These are phyloP conservation scores for Plectrocnemia conspersa DNA, from an alignment of 1,140 invertebrate genomes.

Conservation along the genomic window DNA sequence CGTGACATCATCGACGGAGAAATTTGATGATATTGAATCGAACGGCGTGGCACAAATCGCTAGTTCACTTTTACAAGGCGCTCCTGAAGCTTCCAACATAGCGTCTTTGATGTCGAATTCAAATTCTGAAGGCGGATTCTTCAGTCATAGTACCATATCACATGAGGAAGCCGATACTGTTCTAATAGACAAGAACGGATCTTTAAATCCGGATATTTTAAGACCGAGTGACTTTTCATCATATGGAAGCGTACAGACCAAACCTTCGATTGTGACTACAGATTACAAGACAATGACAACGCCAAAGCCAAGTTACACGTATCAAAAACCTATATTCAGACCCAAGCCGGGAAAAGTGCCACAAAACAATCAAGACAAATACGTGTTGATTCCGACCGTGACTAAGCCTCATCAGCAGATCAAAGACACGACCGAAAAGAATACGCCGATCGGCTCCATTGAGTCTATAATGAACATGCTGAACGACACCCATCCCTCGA, in stretches of 20 bases:
- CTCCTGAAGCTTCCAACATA: neutral
- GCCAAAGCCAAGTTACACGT: slow-evolving; percentile 38
- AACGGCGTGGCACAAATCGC: slow-evolving; percentile 51
- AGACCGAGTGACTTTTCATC: slow-evolving; percentile 56
- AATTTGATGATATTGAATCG: slow-evolving; percentile 34
- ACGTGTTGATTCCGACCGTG: slow-evolving; percentile 39
- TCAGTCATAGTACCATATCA: slow-evolving; percentile 52
- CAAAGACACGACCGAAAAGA: slow-evolving; percentile 41
- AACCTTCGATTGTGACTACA: slow-evolving; percentile 39
- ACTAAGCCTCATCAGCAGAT: slow-evolving; percentile 29
- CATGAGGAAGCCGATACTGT: slow-evolving; percentile 61
- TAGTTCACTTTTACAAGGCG: slow-evolving; percentile 46
- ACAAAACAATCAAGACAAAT: slow-evolving; percentile 33
- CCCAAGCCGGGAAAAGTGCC: slow-evolving; percentile 44
- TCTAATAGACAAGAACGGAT: slow-evolving; percentile 59
- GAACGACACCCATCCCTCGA: slow-evolving; percentile 54
- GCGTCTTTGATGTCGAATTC: slow-evolving; percentile 4
- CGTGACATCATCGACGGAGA: slow-evolving; percentile 22
- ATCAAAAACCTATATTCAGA: slow-evolving; percentile 45
- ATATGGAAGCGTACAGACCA: slow-evolving; percentile 43
- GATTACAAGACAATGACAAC: slow-evolving; percentile 38
- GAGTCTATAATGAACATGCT: slow-evolving; percentile 62
- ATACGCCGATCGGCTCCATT: slow-evolving; percentile 53
- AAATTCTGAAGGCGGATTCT: slow-evolving; percentile 32
- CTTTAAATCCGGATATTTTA: slow-evolving; percentile 52